Conservation (phyloP, 1,140 invertebrate genomes). For the Olivierus martensii region DNA sequence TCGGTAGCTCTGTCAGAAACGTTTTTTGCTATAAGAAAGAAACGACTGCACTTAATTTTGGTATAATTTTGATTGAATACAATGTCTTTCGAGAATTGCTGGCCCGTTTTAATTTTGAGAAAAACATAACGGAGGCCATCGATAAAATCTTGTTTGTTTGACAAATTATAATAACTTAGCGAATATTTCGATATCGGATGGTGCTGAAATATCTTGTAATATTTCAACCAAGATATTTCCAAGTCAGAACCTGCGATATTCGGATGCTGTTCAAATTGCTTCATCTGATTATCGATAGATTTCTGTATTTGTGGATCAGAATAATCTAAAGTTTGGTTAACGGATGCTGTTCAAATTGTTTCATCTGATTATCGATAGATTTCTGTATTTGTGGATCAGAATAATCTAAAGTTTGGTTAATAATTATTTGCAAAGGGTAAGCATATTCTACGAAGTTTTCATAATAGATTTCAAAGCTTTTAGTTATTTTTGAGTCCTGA, state of each 20-base stretch:
- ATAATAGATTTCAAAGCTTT: slow-evolving; percentile 75
- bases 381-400: slow-evolving; percentile 59
- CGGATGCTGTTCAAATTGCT: slow-evolving; percentile 59
- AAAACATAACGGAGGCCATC: slow-evolving; percentile 50
- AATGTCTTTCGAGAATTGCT: slow-evolving; percentile 65
- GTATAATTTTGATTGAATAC: slow-evolving; percentile 58
- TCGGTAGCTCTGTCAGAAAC: slow-evolving; percentile 78
- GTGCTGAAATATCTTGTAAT: slow-evolving; percentile 60
- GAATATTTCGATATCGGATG: slow-evolving; percentile 48
- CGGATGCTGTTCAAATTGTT: slow-evolving; percentile 59
- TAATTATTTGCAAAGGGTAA: slow-evolving; percentile 71
- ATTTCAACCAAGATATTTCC: slow-evolving; percentile 79
- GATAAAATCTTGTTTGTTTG: slow-evolving; percentile 55
- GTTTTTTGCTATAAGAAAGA: slow-evolving; percentile 75
- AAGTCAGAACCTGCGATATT: slow-evolving; percentile 53
- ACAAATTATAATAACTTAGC: slow-evolving; percentile 49
- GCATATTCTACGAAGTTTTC: slow-evolving; percentile 78
- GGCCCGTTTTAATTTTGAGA: slow-evolving; percentile 20
- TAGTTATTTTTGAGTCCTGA: slow-evolving; percentile 74
- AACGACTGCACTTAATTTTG: slow-evolving; percentile 65
- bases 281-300: slow-evolving; percentile 61
- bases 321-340: slow-evolving; percentile 69
- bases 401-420: slow-evolving; percentile 69
- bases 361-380: slow-evolving; percentile 61
- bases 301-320: slow-evolving; percentile 59